These are phyloP conservation scores for Drosophila ironensis DNA, from an alignment of 1,140 invertebrate genomes.

Conservation along the genomic window DNA sequence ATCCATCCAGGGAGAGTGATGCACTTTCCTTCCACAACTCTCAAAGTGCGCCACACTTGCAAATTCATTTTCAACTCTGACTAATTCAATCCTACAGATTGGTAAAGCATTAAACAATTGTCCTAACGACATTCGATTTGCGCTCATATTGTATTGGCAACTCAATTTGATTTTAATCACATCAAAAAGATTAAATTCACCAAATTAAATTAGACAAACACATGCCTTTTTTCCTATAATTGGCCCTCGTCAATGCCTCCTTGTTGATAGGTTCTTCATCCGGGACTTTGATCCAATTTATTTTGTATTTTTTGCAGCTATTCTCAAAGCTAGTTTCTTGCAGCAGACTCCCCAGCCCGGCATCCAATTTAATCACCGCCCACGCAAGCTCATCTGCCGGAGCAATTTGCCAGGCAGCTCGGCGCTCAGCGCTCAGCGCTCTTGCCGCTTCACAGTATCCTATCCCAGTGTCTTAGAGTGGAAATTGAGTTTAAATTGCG, in stretches of 20 bases:
- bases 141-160: no score
- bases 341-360: background rate
- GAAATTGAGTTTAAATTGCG: slow-evolving; percentile 50
- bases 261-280: background rate
- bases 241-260: background rate
- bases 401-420: slow-evolving; percentile 26
- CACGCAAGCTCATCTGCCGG: slow-evolving; percentile 35
- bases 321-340: slow-evolving; percentile 19
- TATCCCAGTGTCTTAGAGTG: slow-evolving; percentile 19
- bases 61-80: no score
- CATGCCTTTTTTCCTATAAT: background rate
- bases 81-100: no score
- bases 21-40: no score
- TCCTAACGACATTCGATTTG: no score
- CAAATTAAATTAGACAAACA: background rate
- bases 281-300: slow-evolving; percentile 10
- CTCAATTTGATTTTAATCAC: background rate
- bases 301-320: slow-evolving; percentile 6
- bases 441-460: background rate
- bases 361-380: slow-evolving; percentile 37
- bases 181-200: background rate
- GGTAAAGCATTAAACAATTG: no score
- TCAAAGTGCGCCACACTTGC: no score
- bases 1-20: background rate
- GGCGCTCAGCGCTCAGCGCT: background rate